Percentiles rank a stretch among this genome's conserved stretches.
These are phyloP conservation scores for Nebria brevicollis DNA, from an alignment of 2,888 invertebrate species.

Conservation along the genomic window DNA sequence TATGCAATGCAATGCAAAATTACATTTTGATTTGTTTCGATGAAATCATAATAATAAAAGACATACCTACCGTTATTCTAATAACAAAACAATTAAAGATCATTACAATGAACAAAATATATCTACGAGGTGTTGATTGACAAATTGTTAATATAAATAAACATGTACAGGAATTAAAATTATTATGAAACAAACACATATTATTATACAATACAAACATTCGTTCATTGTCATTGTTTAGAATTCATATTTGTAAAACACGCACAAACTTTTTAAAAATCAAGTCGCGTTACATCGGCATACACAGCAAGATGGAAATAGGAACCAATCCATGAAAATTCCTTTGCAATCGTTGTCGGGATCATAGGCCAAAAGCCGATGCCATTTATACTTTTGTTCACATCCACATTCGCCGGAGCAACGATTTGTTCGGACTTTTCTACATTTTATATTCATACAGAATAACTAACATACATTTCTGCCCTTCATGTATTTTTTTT, in stretches of 20 bases:
- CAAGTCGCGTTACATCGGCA: constrained; percentile 70
- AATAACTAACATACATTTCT: constrained; percentile 33
- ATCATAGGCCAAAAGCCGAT: constrained; percentile 89
- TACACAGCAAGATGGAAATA: constrained; percentile 93
- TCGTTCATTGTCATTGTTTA: background rate
- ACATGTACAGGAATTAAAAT: too few species aligned
- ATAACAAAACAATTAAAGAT: background rate
- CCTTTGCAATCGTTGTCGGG: constrained; percentile 93
- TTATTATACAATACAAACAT: too few species aligned
- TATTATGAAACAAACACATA: background rate
- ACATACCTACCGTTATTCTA: background rate
- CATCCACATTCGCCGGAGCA: constrained; percentile 90
- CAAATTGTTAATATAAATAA: too few species aligned
- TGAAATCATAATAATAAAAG: background rate
- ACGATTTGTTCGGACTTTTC: constrained; percentile 81
- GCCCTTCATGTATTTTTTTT: too few species aligned
- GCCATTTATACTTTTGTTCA: constrained; percentile 90
- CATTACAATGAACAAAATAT: too few species aligned
- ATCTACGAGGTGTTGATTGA: too few species aligned
- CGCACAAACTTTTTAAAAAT: constrained; percentile 4
- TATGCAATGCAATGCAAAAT: background rate
- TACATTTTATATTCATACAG: constrained; percentile 60
- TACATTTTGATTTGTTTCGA: background rate
- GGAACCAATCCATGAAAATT: constrained; percentile 95
- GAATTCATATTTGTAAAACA: background rate